Conservation (phyloP, 2,888 invertebrate species). For the Glyphotaelius pellucidus region DNA sequence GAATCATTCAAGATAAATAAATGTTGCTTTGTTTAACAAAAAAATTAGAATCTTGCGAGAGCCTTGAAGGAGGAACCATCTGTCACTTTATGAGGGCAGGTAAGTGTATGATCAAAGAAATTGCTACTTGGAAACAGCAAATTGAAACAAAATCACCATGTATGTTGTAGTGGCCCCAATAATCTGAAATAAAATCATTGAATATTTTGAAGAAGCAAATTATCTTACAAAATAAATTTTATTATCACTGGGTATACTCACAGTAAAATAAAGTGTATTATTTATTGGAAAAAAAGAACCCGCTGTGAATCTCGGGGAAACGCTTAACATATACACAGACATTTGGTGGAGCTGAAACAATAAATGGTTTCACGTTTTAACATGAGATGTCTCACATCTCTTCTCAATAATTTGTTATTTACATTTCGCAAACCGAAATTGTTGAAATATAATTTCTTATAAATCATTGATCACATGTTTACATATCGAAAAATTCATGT, state of each 20-base stretch:
- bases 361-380: neutral
- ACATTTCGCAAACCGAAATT: too few species aligned
- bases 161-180: constrained; percentile 37
- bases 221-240: neutral
- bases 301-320: neutral
- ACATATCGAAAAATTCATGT: too few species aligned
- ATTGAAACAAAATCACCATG: constrained; percentile 36
- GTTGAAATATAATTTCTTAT: too few species aligned
- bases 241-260: neutral
- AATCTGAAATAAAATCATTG: constrained; percentile 5
- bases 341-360: constrained; percentile 31
- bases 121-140: neutral
- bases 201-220: neutral
- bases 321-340: constrained; percentile 13
- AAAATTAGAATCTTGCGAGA: too few species aligned
- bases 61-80: too few species aligned
- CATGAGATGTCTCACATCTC: too few species aligned
- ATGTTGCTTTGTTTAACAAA: too few species aligned
- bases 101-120: too few species aligned
- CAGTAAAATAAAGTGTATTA: constrained; percentile 17
- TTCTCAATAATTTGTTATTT: too few species aligned
- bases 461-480: too few species aligned
- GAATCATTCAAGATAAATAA: too few species aligned
- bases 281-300: neutral
- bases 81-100: too few species aligned